These are phyloP conservation scores for Rhingia campestris DNA, from an alignment of 2,888 invertebrate genomes.

Conservation along the genomic window DNA sequence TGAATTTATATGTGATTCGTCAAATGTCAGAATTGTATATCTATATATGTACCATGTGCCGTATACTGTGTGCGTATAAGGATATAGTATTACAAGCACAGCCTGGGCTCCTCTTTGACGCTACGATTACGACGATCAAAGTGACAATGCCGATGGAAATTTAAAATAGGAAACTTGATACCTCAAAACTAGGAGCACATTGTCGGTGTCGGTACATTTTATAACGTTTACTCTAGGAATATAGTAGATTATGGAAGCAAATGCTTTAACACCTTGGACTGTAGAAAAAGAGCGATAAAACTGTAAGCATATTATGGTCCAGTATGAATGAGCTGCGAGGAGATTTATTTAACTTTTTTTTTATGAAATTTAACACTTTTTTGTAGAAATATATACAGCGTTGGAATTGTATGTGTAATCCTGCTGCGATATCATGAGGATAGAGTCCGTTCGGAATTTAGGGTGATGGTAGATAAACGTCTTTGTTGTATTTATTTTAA, in stretches of 20 bases:
- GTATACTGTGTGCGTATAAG: constrained; percentile 2
- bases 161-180: constrained; percentile 61
- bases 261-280: constrained; percentile 50
- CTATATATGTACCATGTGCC: constrained; percentile 1
- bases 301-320: constrained; percentile 23
- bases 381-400: background rate
- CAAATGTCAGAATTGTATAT: constrained; percentile 36
- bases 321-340: constrained; percentile 16
- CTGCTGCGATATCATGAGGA: background rate
- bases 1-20: constrained; percentile 24
- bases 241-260: constrained; percentile 52
- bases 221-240: background rate
- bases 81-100: constrained; percentile 58
- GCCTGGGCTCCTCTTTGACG: constrained; percentile 49
- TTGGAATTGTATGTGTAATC: background rate
- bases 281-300: constrained; percentile 34
- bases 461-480: background rate
- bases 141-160: constrained; percentile 59
- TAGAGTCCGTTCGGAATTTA: background rate
- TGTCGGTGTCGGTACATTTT: background rate
- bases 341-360: background rate
- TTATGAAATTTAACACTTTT: constrained; percentile 55
- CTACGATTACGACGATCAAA: constrained; percentile 59
- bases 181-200: constrained; percentile 34
- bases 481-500: too few relatives aligned